phyloP scores from a whole-genome alignment of 64 coral and sea anemone genomes.

The Montipora efflorescens region DNA sequence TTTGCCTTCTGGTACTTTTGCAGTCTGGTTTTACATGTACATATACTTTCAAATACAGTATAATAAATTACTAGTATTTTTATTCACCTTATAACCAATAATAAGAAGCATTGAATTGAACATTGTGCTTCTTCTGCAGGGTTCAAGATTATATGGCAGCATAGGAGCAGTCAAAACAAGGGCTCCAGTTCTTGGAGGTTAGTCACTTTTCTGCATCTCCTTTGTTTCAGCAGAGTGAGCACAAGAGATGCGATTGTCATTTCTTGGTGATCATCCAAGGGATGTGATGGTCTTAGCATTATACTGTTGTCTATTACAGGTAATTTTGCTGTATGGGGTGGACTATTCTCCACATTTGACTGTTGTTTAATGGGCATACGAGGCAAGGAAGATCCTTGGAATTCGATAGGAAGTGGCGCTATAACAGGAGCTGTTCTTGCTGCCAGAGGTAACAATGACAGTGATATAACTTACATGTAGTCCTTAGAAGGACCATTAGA shows the following conservation, averaged over 20 bases:
- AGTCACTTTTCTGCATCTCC: constrained; percentile 1
- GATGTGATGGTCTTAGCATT: neutral
- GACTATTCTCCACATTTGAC: constrained; percentile 97
- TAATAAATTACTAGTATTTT: too few relatives aligned
- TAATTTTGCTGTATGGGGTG: constrained; percentile 99
- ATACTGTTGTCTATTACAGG: constrained; percentile 40
- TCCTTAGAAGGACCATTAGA: too few relatives aligned
- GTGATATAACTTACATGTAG: neutral
- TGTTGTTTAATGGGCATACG: constrained; percentile 97
- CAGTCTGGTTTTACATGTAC: too few relatives aligned
- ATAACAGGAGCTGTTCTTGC: constrained; percentile 96
- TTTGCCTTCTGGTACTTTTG: too few relatives aligned
- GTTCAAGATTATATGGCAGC: constrained; percentile 89
- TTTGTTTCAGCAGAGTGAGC: too few relatives aligned
- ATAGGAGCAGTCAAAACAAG: constrained; percentile 96
- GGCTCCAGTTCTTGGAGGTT: constrained; percentile 95
- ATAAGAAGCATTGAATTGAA: neutral
- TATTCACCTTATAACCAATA: too few relatives aligned
- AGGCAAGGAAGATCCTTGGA: constrained; percentile 99
- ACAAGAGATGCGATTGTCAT: neutral
- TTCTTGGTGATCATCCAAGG: neutral
- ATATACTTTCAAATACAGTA: too few relatives aligned
- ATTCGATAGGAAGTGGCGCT: constrained; percentile 98
- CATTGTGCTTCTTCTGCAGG: constrained; percentile 44
- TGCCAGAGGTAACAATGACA: constrained; percentile 80